These are phyloP conservation scores for Troglohyphantes excavatus DNA, from an alignment of 2,888 invertebrate species.

Conservation along the genomic window DNA sequence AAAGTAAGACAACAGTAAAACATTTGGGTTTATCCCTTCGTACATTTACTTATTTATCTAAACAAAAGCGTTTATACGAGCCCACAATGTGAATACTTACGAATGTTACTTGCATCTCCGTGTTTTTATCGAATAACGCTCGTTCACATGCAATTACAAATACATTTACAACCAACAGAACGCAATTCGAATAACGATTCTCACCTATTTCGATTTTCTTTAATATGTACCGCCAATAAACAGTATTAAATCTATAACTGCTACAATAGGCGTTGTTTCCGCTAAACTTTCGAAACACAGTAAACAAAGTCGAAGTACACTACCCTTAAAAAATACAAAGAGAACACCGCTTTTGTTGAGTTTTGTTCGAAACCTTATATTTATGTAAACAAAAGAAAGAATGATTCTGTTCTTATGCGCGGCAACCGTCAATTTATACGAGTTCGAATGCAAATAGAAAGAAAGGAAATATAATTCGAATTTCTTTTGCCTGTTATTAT, in stretches of 20 bases:
- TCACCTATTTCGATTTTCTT: not conserved
- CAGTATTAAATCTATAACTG: not conserved
- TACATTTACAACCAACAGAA: not conserved
- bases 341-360: conserved; percentile 10
- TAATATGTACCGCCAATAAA: not conserved
- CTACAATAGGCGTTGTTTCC: conserved; percentile 3
- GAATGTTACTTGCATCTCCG: too few species aligned
- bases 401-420: not conserved
- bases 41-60: too few species aligned
- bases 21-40: too few species aligned
- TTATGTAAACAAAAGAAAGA: conserved; percentile 20
- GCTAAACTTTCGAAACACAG: not conserved
- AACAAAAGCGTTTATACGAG: too few species aligned
- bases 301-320: not conserved
- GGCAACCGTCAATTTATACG: conserved; percentile 37
- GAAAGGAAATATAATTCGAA: conserved; percentile 15
- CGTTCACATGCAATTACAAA: not conserved
- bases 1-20: too few species aligned
- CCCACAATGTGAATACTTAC: too few species aligned
- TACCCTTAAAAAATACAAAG: not conserved
- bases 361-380: conserved; percentile 9
- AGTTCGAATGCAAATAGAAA: conserved; percentile 43
- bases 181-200: not conserved
- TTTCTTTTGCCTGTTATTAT: not conserved
- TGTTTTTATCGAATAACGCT: too few species aligned